Base-by-base conservation (phyloP, 2,888 invertebrate species). In the Hirudinaria manillensis region DNA sequence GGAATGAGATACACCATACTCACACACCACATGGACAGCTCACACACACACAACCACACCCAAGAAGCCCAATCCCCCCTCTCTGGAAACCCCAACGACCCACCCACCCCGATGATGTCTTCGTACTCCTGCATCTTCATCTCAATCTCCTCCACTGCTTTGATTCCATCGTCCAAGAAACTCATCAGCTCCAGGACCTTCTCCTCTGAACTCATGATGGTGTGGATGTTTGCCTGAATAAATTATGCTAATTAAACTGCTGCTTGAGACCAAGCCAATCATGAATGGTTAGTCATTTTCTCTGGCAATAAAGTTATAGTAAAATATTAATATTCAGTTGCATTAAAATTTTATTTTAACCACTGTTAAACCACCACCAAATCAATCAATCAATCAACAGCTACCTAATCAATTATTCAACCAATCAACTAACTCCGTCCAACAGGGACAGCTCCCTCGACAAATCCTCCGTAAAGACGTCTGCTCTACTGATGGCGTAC, bases 401-500 rank as follows among this genome's bases (percentile, higher is more conserved):
- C 13, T 16, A 61, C 13, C 19, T 21, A 68, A n/a, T 67, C 67
- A 21, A 67, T 32, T 45, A 45, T 4, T 24, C 16, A 16, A 61
- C 56, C 56, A 32, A 56, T 24, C 73, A 36, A 81, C 86, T 84
- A 85, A 91, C 91, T 80, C 92, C 92, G 88, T 94, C 94, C 61
- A 94, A 87, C 79, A 91, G 88, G 45, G 93, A 93, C 74, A 96
- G 87, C 83, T 94, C 93, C 82, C 91, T 91, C 3, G 92, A 91
- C 53, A 91, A 87, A 82, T 90, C 91, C 84, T 91, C 93, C 78
- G 89, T 88, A 82, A 90, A 90, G 2, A 87, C 86, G 79, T 89
- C 88, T 76, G 95, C 92, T 88, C 95, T 90, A 81, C 92, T 91
- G 77, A 94, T 92, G n/a, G 92, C 93, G 85, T 91, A 91, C 83